Percentiles rank a stretch among this genome's conserved stretches.
These are phyloP conservation scores for Harpagoxenus sublaevis DNA, from an alignment of 2,888 invertebrate genomes.

Conservation along the genomic window DNA sequence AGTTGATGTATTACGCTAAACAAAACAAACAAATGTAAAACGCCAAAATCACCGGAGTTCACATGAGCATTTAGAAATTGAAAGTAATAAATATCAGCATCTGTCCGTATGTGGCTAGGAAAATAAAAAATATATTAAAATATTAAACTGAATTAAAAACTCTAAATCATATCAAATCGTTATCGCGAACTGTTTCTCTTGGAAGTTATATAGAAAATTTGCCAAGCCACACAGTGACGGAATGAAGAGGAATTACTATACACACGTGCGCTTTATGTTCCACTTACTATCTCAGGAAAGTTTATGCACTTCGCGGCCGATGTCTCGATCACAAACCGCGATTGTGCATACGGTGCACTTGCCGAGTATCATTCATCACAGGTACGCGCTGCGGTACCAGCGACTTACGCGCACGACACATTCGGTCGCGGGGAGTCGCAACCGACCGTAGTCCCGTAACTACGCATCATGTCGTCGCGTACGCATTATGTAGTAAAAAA, in stretches of 20 bases:
- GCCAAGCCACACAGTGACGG: neutral
- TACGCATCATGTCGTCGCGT: constrained; percentile 62
- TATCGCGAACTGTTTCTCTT: neutral
- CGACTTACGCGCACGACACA: constrained; percentile 64
- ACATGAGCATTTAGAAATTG: neutral
- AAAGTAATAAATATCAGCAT: neutral
- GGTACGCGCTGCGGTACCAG: constrained; percentile 16
- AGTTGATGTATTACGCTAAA: neutral
- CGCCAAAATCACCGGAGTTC: too few relatives aligned
- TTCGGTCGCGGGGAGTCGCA: constrained; percentile 68
- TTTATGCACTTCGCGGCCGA: neutral
- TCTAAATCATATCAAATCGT: neutral
- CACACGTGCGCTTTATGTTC: neutral
- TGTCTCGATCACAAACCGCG: neutral
- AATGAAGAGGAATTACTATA: neutral
- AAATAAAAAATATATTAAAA: neutral
- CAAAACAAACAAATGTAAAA: neutral
- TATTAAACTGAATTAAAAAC: neutral
- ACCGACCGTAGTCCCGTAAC: constrained; percentile 46
- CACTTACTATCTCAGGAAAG: neutral
- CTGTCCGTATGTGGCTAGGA: neutral
- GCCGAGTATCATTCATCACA: constrained; percentile 15
- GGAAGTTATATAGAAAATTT: neutral
- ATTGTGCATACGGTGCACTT: constrained; percentile 12
- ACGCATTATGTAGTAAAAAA: constrained; percentile 72